Evolutionary conservation across 2,113 vertebrate species (phyloP), one percentile per base, ranked within the genome.

Genomic region (Peromyscus californicus): DNA sequence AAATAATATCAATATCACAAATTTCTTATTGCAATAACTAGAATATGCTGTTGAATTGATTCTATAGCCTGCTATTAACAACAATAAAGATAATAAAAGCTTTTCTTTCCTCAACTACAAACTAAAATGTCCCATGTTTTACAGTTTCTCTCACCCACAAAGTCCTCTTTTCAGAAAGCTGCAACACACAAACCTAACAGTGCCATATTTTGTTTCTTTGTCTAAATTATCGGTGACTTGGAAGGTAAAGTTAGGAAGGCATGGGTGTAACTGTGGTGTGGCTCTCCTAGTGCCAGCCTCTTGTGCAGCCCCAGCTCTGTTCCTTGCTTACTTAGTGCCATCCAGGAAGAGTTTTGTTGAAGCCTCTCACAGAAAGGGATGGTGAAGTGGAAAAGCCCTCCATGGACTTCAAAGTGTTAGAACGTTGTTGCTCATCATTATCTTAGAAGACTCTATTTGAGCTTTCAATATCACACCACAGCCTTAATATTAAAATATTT

Each of bases 1-100:
- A 88, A 97, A 94, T 74, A 72, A 79, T 79, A 76, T 75, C 80
- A 79, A 31, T 65, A 24, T 84, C 67, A 88, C 57, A 96, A 21
- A 95, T 42, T 42, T 84, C 7, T 89, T 87, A 80, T 57, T n/a
- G 89, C 26, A 93, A 63, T 74, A 93, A 72, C 48, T 67, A 90
- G 72, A 88, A 57, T 70, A 59, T 39, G 51, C n/a, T 42, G 26
- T 24, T 88, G 78, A 85, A 78, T n/a, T 80, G 92, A 69, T 61
- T 83, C 45, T 90, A 72, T 90, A 76, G 65, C 29, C 36, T 65
- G 1, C 1, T 78, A 11, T 80, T 93, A 93, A 83, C 78, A 84
- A 84, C 29, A 88, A 48, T 21, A 82, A 76, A 74, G 80, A 39
- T 33, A 86, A 86, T 57, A 89, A 94, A 92, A 78, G 0, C 3